phyloP scores from a whole-genome alignment of 2,797 vertebrate genomes.

The Gymnoscopelus braueri region DNA sequence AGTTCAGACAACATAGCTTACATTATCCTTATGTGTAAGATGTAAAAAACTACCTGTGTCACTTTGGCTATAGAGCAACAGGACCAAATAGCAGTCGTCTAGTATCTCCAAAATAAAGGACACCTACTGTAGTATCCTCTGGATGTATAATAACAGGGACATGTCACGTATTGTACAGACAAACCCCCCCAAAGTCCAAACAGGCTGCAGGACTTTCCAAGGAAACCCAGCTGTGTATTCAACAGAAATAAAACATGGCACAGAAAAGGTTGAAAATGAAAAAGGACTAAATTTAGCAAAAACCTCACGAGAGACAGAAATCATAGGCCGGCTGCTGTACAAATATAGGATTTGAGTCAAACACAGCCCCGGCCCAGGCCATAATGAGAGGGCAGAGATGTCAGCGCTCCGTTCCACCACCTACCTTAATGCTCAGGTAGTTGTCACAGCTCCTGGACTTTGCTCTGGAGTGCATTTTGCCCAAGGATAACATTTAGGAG shows the following conservation, averaged over 20 bases:
- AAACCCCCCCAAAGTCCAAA: too few relatives aligned
- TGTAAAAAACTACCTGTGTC: too few relatives aligned
- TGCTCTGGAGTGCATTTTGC: slow-evolving; percentile 83
- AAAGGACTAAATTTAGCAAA: background rate
- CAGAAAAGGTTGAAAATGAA: background rate
- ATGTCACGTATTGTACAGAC: too few relatives aligned
- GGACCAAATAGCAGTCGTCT: too few relatives aligned
- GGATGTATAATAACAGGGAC: too few relatives aligned
- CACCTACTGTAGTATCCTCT: too few relatives aligned
- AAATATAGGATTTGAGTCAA: background rate
- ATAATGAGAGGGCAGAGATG: background rate
- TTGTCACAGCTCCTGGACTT: slow-evolving; percentile 83
- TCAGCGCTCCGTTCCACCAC: slow-evolving; percentile 6
- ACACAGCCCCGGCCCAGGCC: slow-evolving; percentile 6
- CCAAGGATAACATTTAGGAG: slow-evolving; percentile 69
- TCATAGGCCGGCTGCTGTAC: background rate
- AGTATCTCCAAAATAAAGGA: too few relatives aligned
- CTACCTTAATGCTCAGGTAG: slow-evolving; percentile 87
- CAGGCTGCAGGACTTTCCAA: too few relatives aligned
- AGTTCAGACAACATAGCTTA: too few relatives aligned
- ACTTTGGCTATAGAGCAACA: too few relatives aligned
- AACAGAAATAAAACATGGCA: background rate
- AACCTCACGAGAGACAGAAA: background rate
- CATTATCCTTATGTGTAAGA: too few relatives aligned
- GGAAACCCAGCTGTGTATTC: background rate